Conservation (phyloP, 2,888 invertebrate species). For the Asteroscopus sphinx region DNA sequence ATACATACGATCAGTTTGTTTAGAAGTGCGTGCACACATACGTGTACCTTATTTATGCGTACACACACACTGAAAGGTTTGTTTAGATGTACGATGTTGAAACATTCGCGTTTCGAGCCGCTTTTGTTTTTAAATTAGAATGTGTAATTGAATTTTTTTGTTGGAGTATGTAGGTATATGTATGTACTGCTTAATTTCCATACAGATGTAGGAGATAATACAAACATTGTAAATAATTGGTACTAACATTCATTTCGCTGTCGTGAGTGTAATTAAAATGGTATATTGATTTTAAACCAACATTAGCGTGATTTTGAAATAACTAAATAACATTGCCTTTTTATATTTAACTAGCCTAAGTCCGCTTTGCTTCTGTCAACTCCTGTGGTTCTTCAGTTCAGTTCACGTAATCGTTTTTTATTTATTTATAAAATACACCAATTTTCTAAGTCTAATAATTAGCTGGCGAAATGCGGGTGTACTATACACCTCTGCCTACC, state of each 20-base stretch:
- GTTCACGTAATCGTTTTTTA: no score
- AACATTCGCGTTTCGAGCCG: slow-evolving; percentile 39
- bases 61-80: slow-evolving; percentile 23
- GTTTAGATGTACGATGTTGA: slow-evolving; percentile 47
- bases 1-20: slow-evolving; percentile 29
- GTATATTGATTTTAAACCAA: not conserved
- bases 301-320: not conserved
- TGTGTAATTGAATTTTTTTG: slow-evolving; percentile 44
- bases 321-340: not conserved
- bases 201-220: slow-evolving; percentile 9
- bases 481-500: no score
- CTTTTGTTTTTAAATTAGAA: slow-evolving; percentile 54
- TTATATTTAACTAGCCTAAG: no score
- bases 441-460: no score
- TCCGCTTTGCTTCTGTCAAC: no score
- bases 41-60: not conserved
- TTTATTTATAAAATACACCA: no score
- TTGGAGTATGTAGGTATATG: slow-evolving; percentile 8
- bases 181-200: slow-evolving; percentile 11
- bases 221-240: not conserved
- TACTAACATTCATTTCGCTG: not conserved
- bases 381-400: no score
- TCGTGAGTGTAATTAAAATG: not conserved
- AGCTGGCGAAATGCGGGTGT: no score
- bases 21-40: slow-evolving; percentile 19